Percentiles rank a stretch among this genome's conserved stretches.
Conservation (phyloP, 1,140 invertebrate genomes). For the Halictus rubicundus region DNA sequence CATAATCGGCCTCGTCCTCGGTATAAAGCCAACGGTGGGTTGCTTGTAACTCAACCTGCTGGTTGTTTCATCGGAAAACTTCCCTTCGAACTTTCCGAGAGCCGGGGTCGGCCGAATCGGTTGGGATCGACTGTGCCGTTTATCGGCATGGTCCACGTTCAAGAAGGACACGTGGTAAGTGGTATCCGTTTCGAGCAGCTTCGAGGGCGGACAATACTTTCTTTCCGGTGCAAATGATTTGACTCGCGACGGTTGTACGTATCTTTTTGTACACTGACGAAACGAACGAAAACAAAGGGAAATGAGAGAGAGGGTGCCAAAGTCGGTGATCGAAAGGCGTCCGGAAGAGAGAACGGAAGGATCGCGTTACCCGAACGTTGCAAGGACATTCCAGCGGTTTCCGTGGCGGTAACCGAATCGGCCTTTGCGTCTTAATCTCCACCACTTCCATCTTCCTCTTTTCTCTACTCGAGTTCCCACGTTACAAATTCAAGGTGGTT, state of each 20-base stretch:
- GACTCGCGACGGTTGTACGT: constrained; percentile 82
- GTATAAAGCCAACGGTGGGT: constrained; percentile 56
- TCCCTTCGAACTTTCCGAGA: constrained; percentile 67
- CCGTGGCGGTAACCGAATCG: not conserved
- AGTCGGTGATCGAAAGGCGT: too few relatives aligned
- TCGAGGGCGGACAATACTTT: constrained; percentile 78
- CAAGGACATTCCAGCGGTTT: constrained; percentile 43
- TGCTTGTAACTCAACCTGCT: constrained; percentile 69
- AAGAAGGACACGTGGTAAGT: constrained; percentile 83
- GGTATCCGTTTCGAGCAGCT: constrained; percentile 80
- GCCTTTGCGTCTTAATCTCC: constrained; percentile 43
- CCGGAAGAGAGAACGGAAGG: too few relatives aligned
- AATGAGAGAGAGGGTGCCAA: too few relatives aligned
- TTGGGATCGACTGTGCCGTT: constrained; percentile 56
- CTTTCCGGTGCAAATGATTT: constrained; percentile 80
- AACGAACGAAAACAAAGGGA: too few relatives aligned
- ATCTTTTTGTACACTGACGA: constrained; percentile 74
- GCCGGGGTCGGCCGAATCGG: constrained; percentile 73
- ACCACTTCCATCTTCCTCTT: constrained; percentile 59
- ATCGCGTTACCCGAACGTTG: constrained; percentile 56
- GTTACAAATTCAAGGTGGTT: not conserved
- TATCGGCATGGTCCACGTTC: constrained; percentile 69
- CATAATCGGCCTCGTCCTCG: constrained; percentile 68
- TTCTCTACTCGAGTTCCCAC: not conserved
- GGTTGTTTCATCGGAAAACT: constrained; percentile 71